phyloP scores from a whole-genome alignment of 2,113 vertebrate species.

The Gymnarchus niloticus region DNA sequence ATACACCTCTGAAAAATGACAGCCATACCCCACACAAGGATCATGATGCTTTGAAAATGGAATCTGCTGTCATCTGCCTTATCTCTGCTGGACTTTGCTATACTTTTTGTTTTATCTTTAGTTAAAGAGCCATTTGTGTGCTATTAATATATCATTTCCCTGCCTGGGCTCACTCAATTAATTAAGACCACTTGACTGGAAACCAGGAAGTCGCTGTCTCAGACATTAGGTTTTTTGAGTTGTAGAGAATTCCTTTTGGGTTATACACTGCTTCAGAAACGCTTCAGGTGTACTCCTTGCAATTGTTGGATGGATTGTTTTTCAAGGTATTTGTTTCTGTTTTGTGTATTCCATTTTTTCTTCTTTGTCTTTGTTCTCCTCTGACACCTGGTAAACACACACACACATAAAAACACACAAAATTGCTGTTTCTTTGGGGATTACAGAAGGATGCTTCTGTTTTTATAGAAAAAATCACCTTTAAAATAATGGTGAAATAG shows the following conservation, averaged over 20 bases:
- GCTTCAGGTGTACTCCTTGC: no score
- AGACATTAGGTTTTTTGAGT: neutral
- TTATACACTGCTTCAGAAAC: neutral
- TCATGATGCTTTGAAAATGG: neutral
- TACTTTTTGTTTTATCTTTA: neutral
- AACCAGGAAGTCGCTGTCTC: neutral
- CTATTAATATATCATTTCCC: neutral
- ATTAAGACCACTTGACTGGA: neutral
- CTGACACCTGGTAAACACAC: no score
- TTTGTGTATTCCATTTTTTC: neutral
- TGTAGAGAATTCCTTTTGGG: neutral
- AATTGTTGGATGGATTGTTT: neutral
- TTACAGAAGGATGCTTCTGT: neutral
- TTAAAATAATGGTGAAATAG: neutral
- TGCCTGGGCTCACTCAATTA: neutral
- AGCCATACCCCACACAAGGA: neutral
- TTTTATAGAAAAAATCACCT: neutral
- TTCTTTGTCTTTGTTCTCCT: no score
- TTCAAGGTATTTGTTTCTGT: no score
- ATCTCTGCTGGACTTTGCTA: neutral
- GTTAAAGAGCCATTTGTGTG: neutral
- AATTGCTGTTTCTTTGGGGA: no score
- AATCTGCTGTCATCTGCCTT: neutral
- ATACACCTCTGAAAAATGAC: neutral
- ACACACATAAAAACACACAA: no score